phyloP scores from a whole-genome alignment of 1,140 invertebrate genomes.

The Delia radicum region DNA sequence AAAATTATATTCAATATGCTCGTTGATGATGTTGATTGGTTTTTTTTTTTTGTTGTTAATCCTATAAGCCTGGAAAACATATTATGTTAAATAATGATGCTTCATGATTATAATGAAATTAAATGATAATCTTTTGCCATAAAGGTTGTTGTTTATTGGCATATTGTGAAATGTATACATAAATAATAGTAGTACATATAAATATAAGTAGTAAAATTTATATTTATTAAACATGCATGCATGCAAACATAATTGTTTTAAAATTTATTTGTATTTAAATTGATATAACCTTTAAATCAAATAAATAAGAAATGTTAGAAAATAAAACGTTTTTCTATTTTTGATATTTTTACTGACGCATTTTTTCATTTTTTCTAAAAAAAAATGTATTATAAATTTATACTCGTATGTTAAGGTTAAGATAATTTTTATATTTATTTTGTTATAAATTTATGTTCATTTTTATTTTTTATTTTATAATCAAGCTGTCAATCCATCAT shows the following conservation, averaged over 20 bases:
- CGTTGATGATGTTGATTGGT: background rate
- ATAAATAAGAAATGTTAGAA: background rate
- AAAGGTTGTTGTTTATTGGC: background rate
- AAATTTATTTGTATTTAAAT: background rate
- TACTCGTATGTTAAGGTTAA: background rate
- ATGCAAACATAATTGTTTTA: background rate
- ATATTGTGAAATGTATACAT: too few relatives aligned
- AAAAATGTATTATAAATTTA: background rate
- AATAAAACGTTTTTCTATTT: background rate
- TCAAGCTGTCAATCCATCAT: background rate
- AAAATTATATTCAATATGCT: background rate
- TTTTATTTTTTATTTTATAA: background rate
- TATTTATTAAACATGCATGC: background rate
- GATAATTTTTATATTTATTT: background rate
- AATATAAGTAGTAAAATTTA: too few relatives aligned
- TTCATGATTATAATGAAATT: constrained; percentile 5
- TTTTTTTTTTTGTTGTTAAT: background rate
- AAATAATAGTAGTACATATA: background rate
- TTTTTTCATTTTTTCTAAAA: background rate
- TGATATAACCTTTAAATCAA: background rate
- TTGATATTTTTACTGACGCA: background rate
- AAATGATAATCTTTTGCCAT: background rate
- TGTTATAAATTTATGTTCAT: background rate
- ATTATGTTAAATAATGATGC: constrained; percentile 1
- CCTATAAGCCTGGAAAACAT: background rate